A percentile compares a stretch with the other conserved stretches of the same genome.
Evolutionary conservation across 2,888 invertebrate species (phyloP).

Genomic region (Nemoura dubitans): DNA sequence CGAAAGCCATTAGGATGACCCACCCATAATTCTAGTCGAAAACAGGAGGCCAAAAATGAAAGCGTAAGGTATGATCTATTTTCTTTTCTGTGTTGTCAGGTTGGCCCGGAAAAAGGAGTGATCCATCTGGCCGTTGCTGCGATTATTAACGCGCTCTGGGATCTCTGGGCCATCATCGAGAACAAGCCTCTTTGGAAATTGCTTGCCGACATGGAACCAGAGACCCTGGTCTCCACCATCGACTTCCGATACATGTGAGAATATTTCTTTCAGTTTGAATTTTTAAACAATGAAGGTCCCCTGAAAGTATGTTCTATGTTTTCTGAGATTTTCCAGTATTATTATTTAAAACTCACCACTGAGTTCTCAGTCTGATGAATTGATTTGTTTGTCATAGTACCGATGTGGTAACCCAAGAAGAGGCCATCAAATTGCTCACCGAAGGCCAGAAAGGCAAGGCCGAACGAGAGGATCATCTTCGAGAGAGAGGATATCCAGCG

Average conservation of each 20-base stretch:
- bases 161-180: slow-evolving; percentile 86
- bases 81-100: slow-evolving; percentile 62
- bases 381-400: slow-evolving; percentile 66
- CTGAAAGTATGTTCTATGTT: too few relatives aligned
- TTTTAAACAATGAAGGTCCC: too few relatives aligned
- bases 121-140: slow-evolving; percentile 88
- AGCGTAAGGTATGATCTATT: too few relatives aligned
- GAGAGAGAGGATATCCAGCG: slow-evolving; percentile 79
- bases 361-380: too few relatives aligned
- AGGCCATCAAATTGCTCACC: slow-evolving; percentile 77
- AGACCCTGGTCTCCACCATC: slow-evolving; percentile 83
- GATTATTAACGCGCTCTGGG: slow-evolving; percentile 91
- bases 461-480: slow-evolving; percentile 70
- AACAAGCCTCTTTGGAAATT: slow-evolving; percentile 89
- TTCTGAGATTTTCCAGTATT: too few relatives aligned
- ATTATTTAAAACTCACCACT: too few relatives aligned
- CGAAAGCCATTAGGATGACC: too few relatives aligned
- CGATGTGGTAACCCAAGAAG: slow-evolving; percentile 83
- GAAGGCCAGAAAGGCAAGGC: slow-evolving; percentile 67
- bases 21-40: too few relatives aligned
- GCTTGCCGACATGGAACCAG: slow-evolving; percentile 83
- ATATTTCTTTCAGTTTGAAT: slow-evolving; percentile 20
- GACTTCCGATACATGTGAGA: slow-evolving; percentile 80
- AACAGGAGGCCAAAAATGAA: too few relatives aligned
- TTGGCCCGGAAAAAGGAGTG: slow-evolving; percentile 92